Conservation (phyloP, 2,113 vertebrate species). For the Chlorodrepanis virens region DNA sequence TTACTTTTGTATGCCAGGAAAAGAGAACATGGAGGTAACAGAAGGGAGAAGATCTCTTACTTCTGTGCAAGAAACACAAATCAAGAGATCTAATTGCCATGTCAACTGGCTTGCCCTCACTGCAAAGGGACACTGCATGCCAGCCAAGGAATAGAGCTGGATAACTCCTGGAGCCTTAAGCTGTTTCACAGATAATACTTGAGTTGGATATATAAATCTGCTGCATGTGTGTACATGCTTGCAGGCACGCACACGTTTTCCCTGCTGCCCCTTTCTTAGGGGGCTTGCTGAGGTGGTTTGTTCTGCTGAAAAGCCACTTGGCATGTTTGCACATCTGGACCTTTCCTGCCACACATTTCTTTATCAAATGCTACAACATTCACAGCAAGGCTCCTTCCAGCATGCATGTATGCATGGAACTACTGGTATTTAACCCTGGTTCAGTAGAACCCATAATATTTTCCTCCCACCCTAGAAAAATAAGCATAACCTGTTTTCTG, state of each 20-base stretch:
- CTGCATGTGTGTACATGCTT: not conserved
- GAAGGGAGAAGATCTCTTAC: not conserved
- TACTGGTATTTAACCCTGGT: not conserved
- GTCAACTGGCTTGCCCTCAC: not conserved
- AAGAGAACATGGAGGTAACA: not conserved
- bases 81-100: not conserved
- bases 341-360: not conserved
- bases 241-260: not conserved
- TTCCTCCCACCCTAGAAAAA: not conserved
- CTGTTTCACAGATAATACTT: not conserved
- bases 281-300: not conserved
- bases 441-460: not conserved
- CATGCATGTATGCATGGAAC: not conserved
- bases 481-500: not conserved
- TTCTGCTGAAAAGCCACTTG: not conserved
- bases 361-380: not conserved
- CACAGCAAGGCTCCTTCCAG: not conserved
- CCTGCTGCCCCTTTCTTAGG: not conserved
- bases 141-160: not conserved
- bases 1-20: not conserved
- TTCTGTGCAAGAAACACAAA: not conserved
- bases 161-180: not conserved
- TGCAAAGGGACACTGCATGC: not conserved
- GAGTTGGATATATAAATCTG: not conserved
- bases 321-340: constrained; percentile 5